Evolutionary conservation across 2,797 vertebrate species (phyloP), one percentile per base, ranked within the genome.

Genomic region (Chelon auratus): DNA sequence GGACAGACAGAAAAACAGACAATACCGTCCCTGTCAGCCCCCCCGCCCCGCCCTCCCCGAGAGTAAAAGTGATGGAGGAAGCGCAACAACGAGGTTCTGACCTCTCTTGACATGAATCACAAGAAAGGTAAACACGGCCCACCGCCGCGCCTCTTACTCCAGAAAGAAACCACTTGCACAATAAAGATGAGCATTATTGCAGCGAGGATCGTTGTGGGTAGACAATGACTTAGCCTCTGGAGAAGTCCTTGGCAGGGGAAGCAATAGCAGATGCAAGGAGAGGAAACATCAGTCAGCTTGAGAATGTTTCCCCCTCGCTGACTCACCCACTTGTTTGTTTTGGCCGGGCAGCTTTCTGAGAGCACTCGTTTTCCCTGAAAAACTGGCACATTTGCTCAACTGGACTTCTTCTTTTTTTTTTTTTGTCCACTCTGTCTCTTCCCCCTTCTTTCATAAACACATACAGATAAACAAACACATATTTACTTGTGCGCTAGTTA

Each of bases 201-300:
- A 43, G 18, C 20, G 15, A 65, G 80, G 66, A 84, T 80, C 80
- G 73, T 61, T 81, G 78, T 64, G 87, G 73, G 58, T 45, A 78
- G 88, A 89, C 72, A 68, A 59, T 72, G 72, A 78, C 80, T 72
- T 48, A 30, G 79, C 64, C 72, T 77, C 70, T 67, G 75, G 71
- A 81, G 66, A 24, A 48, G 68, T 62, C 43, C 59, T 60, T 83
- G 85, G 83, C 81, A 77, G 66, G 72, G 82, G 84, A 88, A 86
- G 87, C 71, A 88, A 83, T 20, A 80, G 87, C 82, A 85, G 87
- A 91, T 83, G 75, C 87, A 78, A 71, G 30, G 66, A 86, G 80
- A 87, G 91, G 91, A 94, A 91, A 81, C 85, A 90, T 91, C 87
- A 88, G 84, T 91, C 86, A 86, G 68, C 78, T 60, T 80, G 79